A percentile compares a stretch with the other conserved stretches of the same genome.
Evolutionary conservation across 2,888 invertebrate genomes (phyloP).

Genomic region (Ectemnius cavifrons): DNA sequence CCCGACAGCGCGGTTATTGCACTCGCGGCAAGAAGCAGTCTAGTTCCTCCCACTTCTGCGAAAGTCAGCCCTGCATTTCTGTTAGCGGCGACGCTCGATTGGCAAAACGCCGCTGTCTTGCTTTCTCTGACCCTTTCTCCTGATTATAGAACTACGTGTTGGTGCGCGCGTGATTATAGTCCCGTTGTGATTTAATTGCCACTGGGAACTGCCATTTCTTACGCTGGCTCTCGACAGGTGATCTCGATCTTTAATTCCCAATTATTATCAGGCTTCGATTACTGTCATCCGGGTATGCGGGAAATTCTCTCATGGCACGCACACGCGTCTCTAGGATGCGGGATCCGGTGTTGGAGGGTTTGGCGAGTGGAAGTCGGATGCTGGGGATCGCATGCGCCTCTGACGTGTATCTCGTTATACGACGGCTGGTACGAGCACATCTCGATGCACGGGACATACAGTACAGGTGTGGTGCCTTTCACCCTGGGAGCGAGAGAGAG

Average conservation of each 20-base stretch:
- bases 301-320: neutral
- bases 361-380: no score
- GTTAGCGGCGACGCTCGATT: neutral
- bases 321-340: no score
- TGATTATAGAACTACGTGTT: conserved; percentile 1
- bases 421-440: no score
- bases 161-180: neutral
- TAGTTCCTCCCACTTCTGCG: conserved; percentile 31
- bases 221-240: neutral
- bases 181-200: neutral
- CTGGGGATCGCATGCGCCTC: no score
- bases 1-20: conserved; percentile 45
- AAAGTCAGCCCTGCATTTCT: conserved; percentile 23
- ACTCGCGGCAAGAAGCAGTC: conserved; percentile 26
- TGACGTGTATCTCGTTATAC: no score
- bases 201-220: neutral
- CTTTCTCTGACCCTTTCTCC: conserved; percentile 13
- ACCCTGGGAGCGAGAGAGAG: no score
- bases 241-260: no score
- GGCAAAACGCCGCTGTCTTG: conserved; percentile 19
- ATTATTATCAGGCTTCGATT: neutral
- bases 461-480: no score
- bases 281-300: neutral
- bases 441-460: no score
- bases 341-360: no score